phyloP scores from a whole-genome alignment of 1,140 invertebrate genomes.

The Bursaphelenchus mucronatus region DNA sequence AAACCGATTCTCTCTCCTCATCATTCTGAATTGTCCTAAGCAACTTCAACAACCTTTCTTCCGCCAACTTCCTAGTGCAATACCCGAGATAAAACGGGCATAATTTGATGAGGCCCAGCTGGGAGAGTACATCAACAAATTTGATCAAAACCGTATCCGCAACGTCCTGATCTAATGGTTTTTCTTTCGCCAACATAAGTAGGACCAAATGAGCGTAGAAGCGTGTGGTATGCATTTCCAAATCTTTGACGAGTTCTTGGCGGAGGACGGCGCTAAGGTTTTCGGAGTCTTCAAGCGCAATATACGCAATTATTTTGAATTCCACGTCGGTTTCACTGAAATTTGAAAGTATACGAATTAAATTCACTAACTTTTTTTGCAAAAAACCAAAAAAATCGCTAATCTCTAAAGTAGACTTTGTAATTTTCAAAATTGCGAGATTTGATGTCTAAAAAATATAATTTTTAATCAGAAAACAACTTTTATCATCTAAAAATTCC shows the following conservation, averaged over 20 bases:
- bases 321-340: neutral
- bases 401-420: neutral
- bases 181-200: neutral
- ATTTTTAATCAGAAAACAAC: too few relatives aligned
- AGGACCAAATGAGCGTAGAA: slow-evolving; percentile 14
- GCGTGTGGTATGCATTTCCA: neutral
- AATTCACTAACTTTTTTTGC: neutral
- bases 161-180: neutral
- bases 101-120: slow-evolving; percentile 1
- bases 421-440: too few relatives aligned
- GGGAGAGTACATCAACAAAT: slow-evolving; percentile 13
- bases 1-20: slow-evolving; percentile 4
- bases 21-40: slow-evolving; percentile 9
- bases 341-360: neutral
- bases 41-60: neutral
- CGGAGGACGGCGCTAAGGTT: neutral
- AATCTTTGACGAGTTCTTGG: too few relatives aligned
- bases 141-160: slow-evolving; percentile 5
- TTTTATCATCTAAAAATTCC: too few relatives aligned
- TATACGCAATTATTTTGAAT: neutral
- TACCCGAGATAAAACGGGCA: slow-evolving; percentile 4
- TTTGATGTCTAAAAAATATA: too few relatives aligned
- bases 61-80: neutral
- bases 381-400: slow-evolving; percentile 2
- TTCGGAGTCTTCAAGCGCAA: neutral